Base-by-base conservation (phyloP, 2,797 vertebrate species). In the Masticophis lateralis region DNA sequence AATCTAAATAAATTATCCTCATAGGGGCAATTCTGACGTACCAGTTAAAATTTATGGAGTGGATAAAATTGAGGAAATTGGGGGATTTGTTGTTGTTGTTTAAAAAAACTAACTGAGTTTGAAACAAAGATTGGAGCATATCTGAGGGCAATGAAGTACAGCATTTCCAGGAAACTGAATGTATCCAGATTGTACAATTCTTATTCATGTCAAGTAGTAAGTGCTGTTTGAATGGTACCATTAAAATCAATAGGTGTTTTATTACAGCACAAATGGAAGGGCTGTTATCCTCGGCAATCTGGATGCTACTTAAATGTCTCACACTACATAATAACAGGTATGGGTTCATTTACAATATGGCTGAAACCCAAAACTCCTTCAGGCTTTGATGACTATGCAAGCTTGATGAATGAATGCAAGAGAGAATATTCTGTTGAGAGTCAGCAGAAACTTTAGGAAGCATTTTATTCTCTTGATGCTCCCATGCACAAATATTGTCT, bases 171-270 rank as follows among this genome's bases (percentile, higher is more conserved):
- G 9, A 79, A 92, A 63, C 43, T 8, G 53, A 89, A 47, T 59
- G 28, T 55, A n/a, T 91, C 87, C 53, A 86, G 86, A 57, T 55
- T 90, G 56, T 61, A 56, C 63, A 83, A 9, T 51, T 55, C 27
- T 88, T 94, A 91, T 92, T 91, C 83, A 89, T 88, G 37, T 53
- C 47, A 55, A 89, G 86, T 89, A 53, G 69, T 89, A 55, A 60
- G 60, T 91, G 69, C 69, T 92, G 37, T 27, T 91, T 53, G 69
- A 5, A n/a, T 69, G n/a, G 87, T 28, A 59, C 51, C 87, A 60
- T 92, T 92, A 94, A 89, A 94, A 92, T 94, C 89, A 93, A 0
- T 37, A 57, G 89, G 32, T 60, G 66, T 91, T 95, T 94, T 92
- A 51, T 9, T 69, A 9, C 25, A 2, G 2, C 89, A 14, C 10